These are phyloP conservation scores for Myiotriccus ornatus DNA, from an alignment of 2,797 vertebrate species.

Conservation along the genomic window DNA sequence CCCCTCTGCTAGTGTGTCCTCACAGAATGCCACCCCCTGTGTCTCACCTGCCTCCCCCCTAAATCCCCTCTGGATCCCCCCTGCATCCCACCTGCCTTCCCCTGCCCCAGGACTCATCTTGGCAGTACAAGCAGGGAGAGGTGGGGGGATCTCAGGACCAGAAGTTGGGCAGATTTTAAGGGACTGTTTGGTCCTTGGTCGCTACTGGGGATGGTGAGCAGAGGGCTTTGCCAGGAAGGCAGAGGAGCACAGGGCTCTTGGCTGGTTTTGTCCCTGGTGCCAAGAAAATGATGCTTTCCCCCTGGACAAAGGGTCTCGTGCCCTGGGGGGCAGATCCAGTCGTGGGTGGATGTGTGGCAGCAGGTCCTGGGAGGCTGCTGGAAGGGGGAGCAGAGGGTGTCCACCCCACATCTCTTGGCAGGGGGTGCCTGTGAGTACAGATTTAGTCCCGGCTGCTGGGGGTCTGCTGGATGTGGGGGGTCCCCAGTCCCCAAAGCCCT, in stretches of 20 bases:
- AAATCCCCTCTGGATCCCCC: not conserved
- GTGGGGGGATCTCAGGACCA: fast-evolving
- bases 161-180: not conserved
- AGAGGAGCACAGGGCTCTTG: not conserved
- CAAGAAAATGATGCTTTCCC: not conserved
- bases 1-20: fast-evolving
- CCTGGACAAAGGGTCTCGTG: not conserved
- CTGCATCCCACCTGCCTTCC: not conserved
- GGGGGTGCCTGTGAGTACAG: fast-evolving
- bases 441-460: not conserved
- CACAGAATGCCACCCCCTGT: not conserved
- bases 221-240: not conserved
- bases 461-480: not conserved
- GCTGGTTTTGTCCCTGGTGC: not conserved
- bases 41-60: not conserved
- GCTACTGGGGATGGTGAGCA: fast-evolving
- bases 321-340: fast-evolving
- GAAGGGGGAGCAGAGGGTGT: not conserved
- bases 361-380: fast-evolving
- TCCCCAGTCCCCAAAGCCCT: not conserved
- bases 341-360: not conserved
- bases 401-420: not conserved
- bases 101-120: not conserved
- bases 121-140: fast-evolving
- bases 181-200: not conserved